Evolutionary conservation across 2,797 vertebrate species (phyloP).

Genomic region (Chlorospingus flavigularis): DNA sequence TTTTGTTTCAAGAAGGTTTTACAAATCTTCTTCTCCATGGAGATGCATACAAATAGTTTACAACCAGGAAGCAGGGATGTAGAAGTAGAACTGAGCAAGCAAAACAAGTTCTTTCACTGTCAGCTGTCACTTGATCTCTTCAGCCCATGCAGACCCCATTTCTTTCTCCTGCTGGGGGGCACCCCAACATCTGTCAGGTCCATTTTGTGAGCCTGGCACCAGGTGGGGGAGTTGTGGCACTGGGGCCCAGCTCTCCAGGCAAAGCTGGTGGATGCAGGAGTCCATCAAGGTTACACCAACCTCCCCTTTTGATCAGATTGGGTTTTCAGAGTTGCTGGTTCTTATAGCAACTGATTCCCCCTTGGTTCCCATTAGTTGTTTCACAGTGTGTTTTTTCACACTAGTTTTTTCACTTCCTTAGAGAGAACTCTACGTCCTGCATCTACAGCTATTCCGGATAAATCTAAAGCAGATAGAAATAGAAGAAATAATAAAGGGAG

Average conservation of each 20-base stretch:
- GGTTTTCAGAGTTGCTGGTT: not conserved
- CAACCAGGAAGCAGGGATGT: not conserved
- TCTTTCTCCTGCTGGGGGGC: not conserved
- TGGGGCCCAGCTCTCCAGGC: not conserved
- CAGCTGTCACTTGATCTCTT: not conserved
- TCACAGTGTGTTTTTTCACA: not conserved
- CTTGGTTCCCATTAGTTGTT: not conserved
- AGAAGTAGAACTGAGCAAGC: not conserved
- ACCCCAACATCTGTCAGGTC: not conserved
- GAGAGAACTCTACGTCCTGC: not conserved
- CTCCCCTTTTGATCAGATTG: not conserved
- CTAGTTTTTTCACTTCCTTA: too few relatives aligned
- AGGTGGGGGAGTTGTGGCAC: fast-evolving
- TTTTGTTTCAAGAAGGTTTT: not conserved
- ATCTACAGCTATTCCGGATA: not conserved
- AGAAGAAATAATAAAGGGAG: not conserved
- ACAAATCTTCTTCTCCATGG: not conserved
- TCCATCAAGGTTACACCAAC: not conserved
- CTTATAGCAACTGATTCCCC: not conserved
- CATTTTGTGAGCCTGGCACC: not conserved
- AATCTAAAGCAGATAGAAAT: not conserved
- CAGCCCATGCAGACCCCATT: not conserved
- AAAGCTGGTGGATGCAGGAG: not conserved
- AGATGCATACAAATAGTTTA: not conserved
- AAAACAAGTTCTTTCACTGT: not conserved